Base-by-base conservation (phyloP, 2,888 invertebrate genomes). In the Agonopterix arenella region DNA sequence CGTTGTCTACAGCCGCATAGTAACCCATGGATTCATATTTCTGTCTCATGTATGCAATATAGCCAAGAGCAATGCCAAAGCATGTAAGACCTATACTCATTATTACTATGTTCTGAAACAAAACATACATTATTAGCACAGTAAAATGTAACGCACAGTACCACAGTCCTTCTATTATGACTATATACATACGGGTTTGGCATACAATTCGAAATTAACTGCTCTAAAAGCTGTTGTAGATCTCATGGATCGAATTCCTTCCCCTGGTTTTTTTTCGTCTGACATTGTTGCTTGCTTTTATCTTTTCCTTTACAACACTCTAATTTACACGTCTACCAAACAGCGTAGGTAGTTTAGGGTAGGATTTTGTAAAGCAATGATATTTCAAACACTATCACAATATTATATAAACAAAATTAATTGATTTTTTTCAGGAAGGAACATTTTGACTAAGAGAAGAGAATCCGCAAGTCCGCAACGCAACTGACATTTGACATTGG, bases 151-250 rank as follows among this genome's bases (percentile, higher is more conserved):
- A 44, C 9, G 13, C 8, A 4, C 11, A 44, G 13, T 44, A 9
- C 9, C 3, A 8, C 11, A 44, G 11, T 5, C 11, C 11, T 45
- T 16, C 8, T 45, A 36, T 44, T 13, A 43, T 42, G 49, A 46
- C 46, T 13, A 47, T 13, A 47, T 45, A 85, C 93, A 91, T 90
- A 97, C 97, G 54, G 97, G 97, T 81, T 94, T 96, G 0, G 93
- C 92, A 76, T 97, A 98, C 1, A 98, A 88, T 81, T 98, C 97
- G 82, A 95, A 97, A 84, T 98, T 98, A 0, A 97, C 88, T 36
- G 93, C 91, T 68, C 94, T 91, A 75, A 98, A 98, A 36, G 95
- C 90, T 60, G 90, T 91, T 2, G 95, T 94, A 11, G 95, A 93
- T 78, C 84, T 90, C 56, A 96, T 76, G 1, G 95, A 95, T 54